A percentile compares a stretch with the other conserved stretches of the same genome.
Evolutionary conservation across 1,140 invertebrate genomes (phyloP).

Genomic region (Drosophila parabipectinata): DNA sequence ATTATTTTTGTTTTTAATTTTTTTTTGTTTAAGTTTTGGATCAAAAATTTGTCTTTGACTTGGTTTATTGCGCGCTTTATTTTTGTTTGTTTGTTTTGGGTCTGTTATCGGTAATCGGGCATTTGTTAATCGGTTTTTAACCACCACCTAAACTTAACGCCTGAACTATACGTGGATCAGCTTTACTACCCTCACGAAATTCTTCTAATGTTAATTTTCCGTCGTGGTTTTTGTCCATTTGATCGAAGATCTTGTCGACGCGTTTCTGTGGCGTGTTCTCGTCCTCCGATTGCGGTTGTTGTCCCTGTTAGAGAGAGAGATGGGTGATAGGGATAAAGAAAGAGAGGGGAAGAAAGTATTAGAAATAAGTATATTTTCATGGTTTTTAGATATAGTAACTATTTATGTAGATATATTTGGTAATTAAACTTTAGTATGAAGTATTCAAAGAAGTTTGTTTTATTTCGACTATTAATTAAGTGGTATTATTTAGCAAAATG

Average conservation of each 20-base stretch:
- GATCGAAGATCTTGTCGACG: constrained; percentile 98
- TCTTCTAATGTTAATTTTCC: constrained; percentile 98
- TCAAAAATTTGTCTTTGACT: neutral
- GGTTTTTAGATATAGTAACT: too few relatives aligned
- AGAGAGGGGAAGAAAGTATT: neutral
- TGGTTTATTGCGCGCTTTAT: constrained; percentile 38
- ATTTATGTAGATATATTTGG: too few relatives aligned
- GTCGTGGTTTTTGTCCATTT: constrained; percentile 99
- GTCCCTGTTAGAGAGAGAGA: constrained; percentile 87
- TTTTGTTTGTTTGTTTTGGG: constrained; percentile 25
- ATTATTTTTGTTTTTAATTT: constrained; percentile 25
- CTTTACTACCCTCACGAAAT: constrained; percentile 99
- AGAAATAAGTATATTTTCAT: too few relatives aligned
- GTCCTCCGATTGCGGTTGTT: constrained; percentile 94
- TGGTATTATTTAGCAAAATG: too few relatives aligned
- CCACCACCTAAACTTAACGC: constrained; percentile 92
- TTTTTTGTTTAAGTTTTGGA: constrained; percentile 3
- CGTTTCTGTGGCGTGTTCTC: constrained; percentile 98
- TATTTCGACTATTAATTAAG: too few relatives aligned
- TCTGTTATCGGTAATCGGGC: constrained; percentile 26
- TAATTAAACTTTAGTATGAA: too few relatives aligned
- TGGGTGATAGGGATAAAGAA: neutral
- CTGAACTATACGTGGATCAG: constrained; percentile 98
- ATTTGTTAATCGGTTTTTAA: constrained; percentile 85
- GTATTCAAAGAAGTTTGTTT: too few relatives aligned